Base-by-base conservation (phyloP, 2,797 vertebrate genomes). In the Siniperca scherzeri region DNA sequence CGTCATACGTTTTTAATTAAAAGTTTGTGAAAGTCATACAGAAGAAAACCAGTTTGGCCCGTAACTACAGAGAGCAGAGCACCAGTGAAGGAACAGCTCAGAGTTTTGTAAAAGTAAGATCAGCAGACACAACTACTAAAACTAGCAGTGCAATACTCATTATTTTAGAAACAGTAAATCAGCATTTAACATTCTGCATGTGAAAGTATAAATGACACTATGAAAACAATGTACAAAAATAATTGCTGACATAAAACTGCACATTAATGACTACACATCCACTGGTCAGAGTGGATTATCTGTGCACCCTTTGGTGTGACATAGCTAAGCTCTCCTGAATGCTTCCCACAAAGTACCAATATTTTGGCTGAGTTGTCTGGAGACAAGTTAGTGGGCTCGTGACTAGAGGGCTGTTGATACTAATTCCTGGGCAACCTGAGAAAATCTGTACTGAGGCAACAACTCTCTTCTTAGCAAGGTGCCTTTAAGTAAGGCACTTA, bases 111-210 rank as follows among this genome's bases (percentile, higher is more conserved):
- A 82, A 87, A 74, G 71, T 87, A 52, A 46, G 9, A 69, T 57
- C 30, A 53, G 65, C 38, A 83, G 50, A 76, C 48, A 77, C 60
- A 42, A 13, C 57, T 56, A 65, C 60, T 77, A 85, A 76, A 94
- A 89, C 93, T 92, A 96, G 93, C 95, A 96, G 96, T 96, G 96
- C 94, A 96, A 93, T 89, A 91, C 89, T 67, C 46, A 89, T 88
- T 55, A 83, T 88, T 95, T 93, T 42, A 42, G 3, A 42, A 95
- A 93, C 89, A 85, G 78, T 74, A 94, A 65, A 95, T 94, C 95
- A 96, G 94, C 94, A 94, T 95, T 91, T 74, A 91, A 94, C 90
- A 87, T 83, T 86, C 92, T 91, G 92, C 89, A 89, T 82, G 81
- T 94, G 87, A 91, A 96, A 94, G 92, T 88, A 93, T 94, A 93